Evolutionary conservation across 2,113 vertebrate genomes (phyloP).

Genomic region (Callocephalon fimbriatum): DNA sequence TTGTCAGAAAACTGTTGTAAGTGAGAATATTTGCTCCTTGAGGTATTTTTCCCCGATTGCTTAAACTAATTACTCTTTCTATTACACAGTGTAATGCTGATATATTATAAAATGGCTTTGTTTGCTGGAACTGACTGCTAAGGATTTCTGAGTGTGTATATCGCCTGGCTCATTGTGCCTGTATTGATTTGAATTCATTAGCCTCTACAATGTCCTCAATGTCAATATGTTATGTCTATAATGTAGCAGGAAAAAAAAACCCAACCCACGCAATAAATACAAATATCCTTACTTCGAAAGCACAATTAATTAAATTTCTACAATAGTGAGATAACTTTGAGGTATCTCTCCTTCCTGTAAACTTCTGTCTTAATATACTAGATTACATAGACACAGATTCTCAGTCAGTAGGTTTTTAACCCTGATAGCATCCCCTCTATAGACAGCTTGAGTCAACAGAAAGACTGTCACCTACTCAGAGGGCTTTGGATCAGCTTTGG

Average conservation of each 20-base stretch:
- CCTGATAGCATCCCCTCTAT: not conserved
- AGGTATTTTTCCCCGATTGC: conserved; percentile 20
- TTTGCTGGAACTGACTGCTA: not conserved
- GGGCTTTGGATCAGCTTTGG: conserved; percentile 12
- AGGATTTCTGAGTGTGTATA: not conserved
- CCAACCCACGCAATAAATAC: not conserved
- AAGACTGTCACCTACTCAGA: conserved; percentile 23
- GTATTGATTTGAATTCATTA: conserved; percentile 37
- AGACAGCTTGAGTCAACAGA: conserved; percentile 48
- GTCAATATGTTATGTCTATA: not conserved
- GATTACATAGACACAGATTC: not conserved
- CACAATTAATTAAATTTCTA: not conserved
- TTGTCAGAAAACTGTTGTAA: conserved; percentile 30
- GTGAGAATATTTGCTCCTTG: conserved; percentile 20
- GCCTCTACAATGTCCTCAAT: not conserved
- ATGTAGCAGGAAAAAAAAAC: not conserved
- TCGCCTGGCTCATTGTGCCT: not conserved
- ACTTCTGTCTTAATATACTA: not conserved
- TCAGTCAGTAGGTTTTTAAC: not conserved
- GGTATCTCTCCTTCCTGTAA: conserved; percentile 13
- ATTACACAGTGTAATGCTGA: not conserved
- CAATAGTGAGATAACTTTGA: conserved; percentile 9
- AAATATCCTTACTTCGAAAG: not conserved
- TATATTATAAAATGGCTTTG: conserved; percentile 3
- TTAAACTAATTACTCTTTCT: not conserved